Conservation (phyloP, 2,797 vertebrate genomes). For the Thalassophryne amazonica region DNA sequence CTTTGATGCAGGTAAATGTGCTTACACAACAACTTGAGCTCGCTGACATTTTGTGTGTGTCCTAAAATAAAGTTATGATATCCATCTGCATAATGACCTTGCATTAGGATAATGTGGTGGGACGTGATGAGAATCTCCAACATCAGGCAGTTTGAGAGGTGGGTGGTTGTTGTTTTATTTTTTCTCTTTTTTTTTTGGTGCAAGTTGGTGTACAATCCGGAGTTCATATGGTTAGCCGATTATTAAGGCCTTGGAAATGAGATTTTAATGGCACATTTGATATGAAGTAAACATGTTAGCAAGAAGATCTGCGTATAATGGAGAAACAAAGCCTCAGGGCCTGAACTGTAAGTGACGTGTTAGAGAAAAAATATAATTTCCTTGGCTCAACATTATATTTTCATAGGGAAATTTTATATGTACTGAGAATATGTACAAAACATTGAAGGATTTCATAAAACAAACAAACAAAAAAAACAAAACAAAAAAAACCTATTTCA, state of each 20-base stretch:
- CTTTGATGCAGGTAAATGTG: slow-evolving; percentile 34
- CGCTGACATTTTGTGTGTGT: background rate
- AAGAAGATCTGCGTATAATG: background rate
- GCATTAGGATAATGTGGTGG: slow-evolving; percentile 2
- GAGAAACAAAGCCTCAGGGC: too few species aligned
- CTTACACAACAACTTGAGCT: slow-evolving; percentile 20
- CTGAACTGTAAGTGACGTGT: too few species aligned
- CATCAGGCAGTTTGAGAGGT: background rate
- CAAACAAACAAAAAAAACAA: too few species aligned
- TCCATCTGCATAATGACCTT: background rate
- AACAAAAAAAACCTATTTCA: too few species aligned
- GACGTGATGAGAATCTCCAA: slow-evolving; percentile 1
- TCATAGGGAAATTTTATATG: too few species aligned
- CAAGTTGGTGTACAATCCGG: slow-evolving; percentile 27
- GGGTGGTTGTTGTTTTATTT: too few species aligned
- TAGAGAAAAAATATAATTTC: too few species aligned
- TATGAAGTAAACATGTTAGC: slow-evolving; percentile 22
- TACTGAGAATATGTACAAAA: too few species aligned
- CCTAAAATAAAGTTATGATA: background rate
- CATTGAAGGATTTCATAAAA: too few species aligned
- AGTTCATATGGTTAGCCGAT: slow-evolving; percentile 16
- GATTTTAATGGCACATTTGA: slow-evolving; percentile 34
- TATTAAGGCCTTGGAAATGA: slow-evolving; percentile 29
- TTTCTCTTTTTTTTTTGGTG: too few species aligned
- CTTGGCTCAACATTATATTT: too few species aligned